Evolutionary conservation across 1,140 invertebrate genomes (phyloP).

Genomic region (Drosophila persimilis): DNA sequence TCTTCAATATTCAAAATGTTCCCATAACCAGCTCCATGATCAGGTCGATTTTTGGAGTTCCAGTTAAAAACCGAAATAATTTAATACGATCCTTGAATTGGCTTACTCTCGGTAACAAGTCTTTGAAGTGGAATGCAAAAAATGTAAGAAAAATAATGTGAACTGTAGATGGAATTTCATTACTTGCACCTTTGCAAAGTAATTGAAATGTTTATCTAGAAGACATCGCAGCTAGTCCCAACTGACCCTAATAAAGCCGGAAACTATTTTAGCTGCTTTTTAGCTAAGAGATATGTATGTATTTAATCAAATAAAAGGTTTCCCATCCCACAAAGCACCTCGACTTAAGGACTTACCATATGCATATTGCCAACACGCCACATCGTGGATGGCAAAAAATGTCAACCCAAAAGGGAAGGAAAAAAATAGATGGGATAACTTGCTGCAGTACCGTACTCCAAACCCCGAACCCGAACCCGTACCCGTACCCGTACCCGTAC

Average conservation of each 20-base stretch:
- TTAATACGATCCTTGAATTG: too few relatives aligned
- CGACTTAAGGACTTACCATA: conserved; percentile 48
- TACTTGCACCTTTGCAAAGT: not conserved
- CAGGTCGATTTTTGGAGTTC: too few relatives aligned
- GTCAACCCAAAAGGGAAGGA: conserved; percentile 43
- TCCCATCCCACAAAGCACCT: conserved; percentile 9
- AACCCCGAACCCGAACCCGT: too few relatives aligned
- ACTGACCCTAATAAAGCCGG: conserved; percentile 28
- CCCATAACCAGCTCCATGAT: too few relatives aligned
- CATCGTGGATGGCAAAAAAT: conserved; percentile 25
- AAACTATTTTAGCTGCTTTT: conserved; percentile 42
- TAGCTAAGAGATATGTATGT: conserved; percentile 28
- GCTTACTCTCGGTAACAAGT: too few relatives aligned
- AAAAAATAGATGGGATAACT: conserved; percentile 49
- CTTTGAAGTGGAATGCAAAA: too few relatives aligned
- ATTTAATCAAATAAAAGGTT: conserved; percentile 46
- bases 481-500: too few relatives aligned
- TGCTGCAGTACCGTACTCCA: conserved; percentile 21
- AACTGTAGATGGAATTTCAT: too few relatives aligned
- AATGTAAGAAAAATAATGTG: too few relatives aligned
- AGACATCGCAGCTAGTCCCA: not conserved
- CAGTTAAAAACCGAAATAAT: too few relatives aligned
- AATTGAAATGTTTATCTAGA: conserved; percentile 23
- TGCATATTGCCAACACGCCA: conserved; percentile 50
- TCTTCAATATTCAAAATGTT: too few relatives aligned